Evolutionary conservation across 2,113 vertebrate genomes (phyloP), one percentile per base, ranked within the genome.

Genomic region (Cheilinus undulatus): DNA sequence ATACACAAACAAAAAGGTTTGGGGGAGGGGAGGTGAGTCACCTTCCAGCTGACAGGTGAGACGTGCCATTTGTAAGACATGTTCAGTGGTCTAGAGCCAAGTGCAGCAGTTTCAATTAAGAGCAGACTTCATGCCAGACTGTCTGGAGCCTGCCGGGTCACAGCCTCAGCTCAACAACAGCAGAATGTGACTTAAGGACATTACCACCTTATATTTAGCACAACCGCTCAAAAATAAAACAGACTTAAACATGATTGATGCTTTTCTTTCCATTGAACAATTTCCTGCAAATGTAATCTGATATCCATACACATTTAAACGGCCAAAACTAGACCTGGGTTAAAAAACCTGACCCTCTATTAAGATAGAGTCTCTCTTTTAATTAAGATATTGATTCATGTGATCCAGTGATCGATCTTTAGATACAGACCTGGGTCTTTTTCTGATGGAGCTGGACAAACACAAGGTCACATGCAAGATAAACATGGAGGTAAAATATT

Each of bases 71-170:
- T 77, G 51, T 76, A 83, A 69, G 66, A 69, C 45, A 74, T 58
- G 57, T 69, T 76, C 70, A 58, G 57, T 67, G 71, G 53, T 68
- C 58, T 58, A 59, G 22, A 52, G 82, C 68, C 82, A 81, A 85
- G 61, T 56, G 54, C 59, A 60, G 73, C 73, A 57, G 63, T 85
- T 83, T 85, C 66, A 83, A 85, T 78, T 72, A 80, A 73, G 61
- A 50, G 69, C 64, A 73, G 70, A 80, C 36, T 27, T 62, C 28
- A 60, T 40, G 59, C 66, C 73, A 85, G 76, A 78, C 73, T 58
- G 53, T 7, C 28, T 69, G 78, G 68, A 75, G 69, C 81, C 69
- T 74, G 68, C 60, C 74, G 75, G 59, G 72, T 49, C 22, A 1
- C 75, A 62, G n/a, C 38, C 20, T 52, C 38, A 28, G 54, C 65